Conservation (phyloP, 2,797 vertebrate genomes). For the Podarcis siculus region DNA sequence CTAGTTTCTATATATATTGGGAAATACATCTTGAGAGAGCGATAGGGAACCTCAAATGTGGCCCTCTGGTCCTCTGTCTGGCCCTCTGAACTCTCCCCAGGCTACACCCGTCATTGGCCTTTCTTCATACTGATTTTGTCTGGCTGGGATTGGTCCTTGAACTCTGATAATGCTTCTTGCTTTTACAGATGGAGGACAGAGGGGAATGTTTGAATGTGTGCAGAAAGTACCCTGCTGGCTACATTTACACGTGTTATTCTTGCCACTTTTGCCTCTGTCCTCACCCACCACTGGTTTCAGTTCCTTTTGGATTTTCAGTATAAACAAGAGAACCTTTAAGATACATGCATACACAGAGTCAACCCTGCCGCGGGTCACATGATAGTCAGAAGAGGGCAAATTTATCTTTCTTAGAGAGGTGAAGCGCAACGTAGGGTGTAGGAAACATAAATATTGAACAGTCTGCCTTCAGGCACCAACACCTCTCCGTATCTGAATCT, state of each 20-base stretch:
- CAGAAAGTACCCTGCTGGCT: no score
- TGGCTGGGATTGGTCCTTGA: no score
- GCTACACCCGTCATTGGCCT: no score
- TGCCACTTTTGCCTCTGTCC: no score
- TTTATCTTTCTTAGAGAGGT: slow-evolving; percentile 32
- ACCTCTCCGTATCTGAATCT: rapidly evolving
- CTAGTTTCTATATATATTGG: neutral
- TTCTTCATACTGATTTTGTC: no score
- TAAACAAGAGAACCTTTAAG: slow-evolving; percentile 43
- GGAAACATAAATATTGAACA: neutral
- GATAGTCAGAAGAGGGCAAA: neutral
- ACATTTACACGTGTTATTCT: no score
- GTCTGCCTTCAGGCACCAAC: neutral
- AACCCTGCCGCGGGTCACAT: neutral
- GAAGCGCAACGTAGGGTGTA: neutral
- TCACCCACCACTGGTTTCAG: neutral
- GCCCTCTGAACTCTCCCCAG: no score
- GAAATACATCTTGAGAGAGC: neutral
- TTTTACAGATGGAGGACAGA: no score
- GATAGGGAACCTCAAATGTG: no score
- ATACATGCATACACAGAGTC: neutral
- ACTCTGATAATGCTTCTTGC: no score
- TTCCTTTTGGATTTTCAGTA: slow-evolving; percentile 52
- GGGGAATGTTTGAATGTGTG: no score
- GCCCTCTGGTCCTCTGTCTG: no score